Evolutionary conservation across 2,113 vertebrate genomes (phyloP), one percentile per base, ranked within the genome.

Genomic region (Mesocricetus auratus): DNA sequence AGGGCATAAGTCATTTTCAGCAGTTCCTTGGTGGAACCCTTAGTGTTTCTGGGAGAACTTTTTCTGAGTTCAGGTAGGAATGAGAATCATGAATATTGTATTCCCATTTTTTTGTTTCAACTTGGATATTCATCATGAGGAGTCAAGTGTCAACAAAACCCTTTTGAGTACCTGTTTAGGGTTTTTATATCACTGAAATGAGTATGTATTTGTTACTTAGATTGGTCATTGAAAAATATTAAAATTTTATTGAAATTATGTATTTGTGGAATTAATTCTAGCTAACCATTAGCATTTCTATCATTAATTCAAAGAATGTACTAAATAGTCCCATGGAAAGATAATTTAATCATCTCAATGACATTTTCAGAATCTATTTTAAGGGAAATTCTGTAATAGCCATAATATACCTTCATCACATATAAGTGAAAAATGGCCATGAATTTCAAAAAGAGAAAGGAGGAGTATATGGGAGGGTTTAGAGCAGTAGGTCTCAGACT

Each of bases 51-150:
- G 58, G 62, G 26, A 86, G 29, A 69, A 58, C 15, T 79, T 92
- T 86, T 73, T 3, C 36, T 77, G 39, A 56, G 11, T 15, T 95
- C 93, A 96, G 94, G 96, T 96, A 96, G 71, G 93, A 88, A 42
- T 64, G 22, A 69, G 77, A 83, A 79, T 68, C 71, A 68, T 86
- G n/a, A 45, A 7, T 83, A 94, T 16, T 75, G 10, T 24, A 3
- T 11, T 81, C 58, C 1, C 0, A 33, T 0, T 68, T 50, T 79
- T 45, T 17, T 83, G 17, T 92, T 79, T 96, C 4, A 64, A 6
- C 24, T 95, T 86, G 78, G 33, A 62, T 69, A 26, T 66, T 94
- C 1, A 77, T 22, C 36, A 64, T 7, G 33, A 50, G 1, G 15
- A 92, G 0, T 90, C 74, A 83, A 29, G 7, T 39, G 15, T 71